Evolutionary conservation across 1,140 invertebrate genomes (phyloP), one percentile per base, ranked within the genome.

Genomic region (Zaprionus nigranus): DNA sequence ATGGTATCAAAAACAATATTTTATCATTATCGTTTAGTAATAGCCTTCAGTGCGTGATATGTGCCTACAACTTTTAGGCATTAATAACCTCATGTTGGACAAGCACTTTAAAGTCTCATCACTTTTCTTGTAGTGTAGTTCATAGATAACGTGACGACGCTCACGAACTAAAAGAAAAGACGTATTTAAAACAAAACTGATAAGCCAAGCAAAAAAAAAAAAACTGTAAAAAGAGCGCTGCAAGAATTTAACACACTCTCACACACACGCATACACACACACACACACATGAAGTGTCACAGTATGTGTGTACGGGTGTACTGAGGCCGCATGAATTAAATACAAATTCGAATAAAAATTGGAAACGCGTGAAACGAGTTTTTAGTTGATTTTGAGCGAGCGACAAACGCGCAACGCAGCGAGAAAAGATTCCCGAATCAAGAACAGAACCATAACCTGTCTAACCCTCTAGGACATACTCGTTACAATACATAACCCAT

Each of bases 301-400:
- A n/a, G 38, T 40, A 40, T 51, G 43, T 60, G 1, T 40, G 46
- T 56, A 43, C 36, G 46, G 51, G 64, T 74, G 71, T 69, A 34
- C 60, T 28, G 24, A 54, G 62, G 58, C 57, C 56, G 71, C 61
- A 54, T 72, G 57, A 75, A 86, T 82, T 85, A 54, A 79, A 72
- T 60, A 54, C 46, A 68, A 82, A 82, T 79, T 69, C 83, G 46
- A 51, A 87, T 87, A 77, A 79, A 74, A 87, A 87, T 78, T 71
- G 80, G 54, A 86, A 87, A 72, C 70, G 79, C 77, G 83, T 82
- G 77, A 87, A 83, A 70, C 78, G 70, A 83, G 84, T 80, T 83
- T 87, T 87, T 87, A 88, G 83, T 87, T 81, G 78, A 83, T 84
- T 80, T 78, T 88, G 57, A 87, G 78, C 77, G 62, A 83, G 77